These are phyloP conservation scores for Entelurus aequoreus DNA, from an alignment of 2,113 vertebrate species.

Conservation along the genomic window DNA sequence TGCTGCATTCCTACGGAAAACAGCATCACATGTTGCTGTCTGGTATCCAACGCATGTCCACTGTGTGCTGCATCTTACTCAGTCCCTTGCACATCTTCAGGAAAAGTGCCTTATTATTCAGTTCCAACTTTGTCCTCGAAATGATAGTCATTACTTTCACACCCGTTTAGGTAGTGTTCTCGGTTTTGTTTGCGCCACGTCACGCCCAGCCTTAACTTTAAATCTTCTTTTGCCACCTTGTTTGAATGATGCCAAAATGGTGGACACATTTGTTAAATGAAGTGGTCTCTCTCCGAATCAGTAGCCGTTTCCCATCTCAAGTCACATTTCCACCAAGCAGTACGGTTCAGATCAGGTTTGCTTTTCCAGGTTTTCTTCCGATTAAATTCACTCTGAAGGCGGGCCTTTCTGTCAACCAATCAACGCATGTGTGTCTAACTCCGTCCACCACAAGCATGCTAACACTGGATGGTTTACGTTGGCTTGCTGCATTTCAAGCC, in stretches of 20 bases:
- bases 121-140: constrained; percentile 33
- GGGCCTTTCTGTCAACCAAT: too few relatives aligned
- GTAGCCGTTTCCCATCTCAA: background rate
- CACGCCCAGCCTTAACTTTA: constrained; percentile 44
- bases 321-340: background rate
- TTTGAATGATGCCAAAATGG: constrained; percentile 15
- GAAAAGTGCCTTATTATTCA: constrained; percentile 70
- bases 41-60: constrained; percentile 27
- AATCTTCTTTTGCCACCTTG: constrained; percentile 1
- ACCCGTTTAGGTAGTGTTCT: constrained; percentile 28
- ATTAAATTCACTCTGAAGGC: too few relatives aligned
- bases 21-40: constrained; percentile 28
- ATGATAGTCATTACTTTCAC: constrained; percentile 50
- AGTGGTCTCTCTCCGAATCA: background rate
- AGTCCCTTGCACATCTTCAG: constrained; percentile 49
- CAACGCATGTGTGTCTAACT: too few relatives aligned
- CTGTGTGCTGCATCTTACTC: constrained; percentile 36
- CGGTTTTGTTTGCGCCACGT: constrained; percentile 29
- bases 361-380: too few relatives aligned
- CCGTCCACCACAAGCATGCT: too few relatives aligned
- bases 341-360: background rate
- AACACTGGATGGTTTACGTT: too few relatives aligned
- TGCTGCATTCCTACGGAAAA: constrained; percentile 40
- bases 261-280: background rate
- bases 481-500: too few relatives aligned